Evolutionary conservation across 2,113 vertebrate species (phyloP).

Genomic region (Hyperoodon ampullatus): DNA sequence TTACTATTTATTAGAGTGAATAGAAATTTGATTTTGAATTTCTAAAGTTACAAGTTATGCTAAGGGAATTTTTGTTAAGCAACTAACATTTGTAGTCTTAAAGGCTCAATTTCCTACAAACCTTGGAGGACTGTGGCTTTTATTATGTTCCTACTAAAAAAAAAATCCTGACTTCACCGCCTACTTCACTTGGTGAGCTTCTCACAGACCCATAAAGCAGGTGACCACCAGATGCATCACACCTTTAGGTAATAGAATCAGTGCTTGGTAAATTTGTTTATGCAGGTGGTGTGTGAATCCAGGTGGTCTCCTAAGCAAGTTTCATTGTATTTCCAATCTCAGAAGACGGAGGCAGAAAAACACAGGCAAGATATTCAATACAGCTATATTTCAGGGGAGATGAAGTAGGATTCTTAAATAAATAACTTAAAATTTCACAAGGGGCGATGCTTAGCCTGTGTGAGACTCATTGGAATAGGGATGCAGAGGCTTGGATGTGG

Average conservation of each 20-base stretch:
- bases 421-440: not conserved
- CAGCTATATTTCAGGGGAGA: not conserved
- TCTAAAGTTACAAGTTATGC: not conserved
- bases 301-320: conserved; percentile 9
- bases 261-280: conserved; percentile 2
- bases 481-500: not conserved
- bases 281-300: conserved; percentile 27
- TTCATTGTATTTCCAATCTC: conserved; percentile 30
- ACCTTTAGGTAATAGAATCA: not conserved
- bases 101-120: not conserved
- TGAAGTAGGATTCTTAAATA: not conserved
- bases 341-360: not conserved
- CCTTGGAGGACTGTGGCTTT: not conserved
- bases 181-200: not conserved
- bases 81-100: conserved; percentile 17
- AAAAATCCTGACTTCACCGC: not conserved
- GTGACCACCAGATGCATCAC: not conserved
- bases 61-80: not conserved
- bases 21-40: conserved; percentile 1
- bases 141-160: not conserved
- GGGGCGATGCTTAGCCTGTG: not conserved
- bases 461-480: not conserved
- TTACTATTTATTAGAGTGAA: not conserved
- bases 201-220: not conserved
- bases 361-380: conserved; percentile 5